A percentile compares a stretch with the other conserved stretches of the same genome.
Evolutionary conservation across 1,140 invertebrate species (phyloP).

Genomic region (Caenorhabditis remanei): DNA sequence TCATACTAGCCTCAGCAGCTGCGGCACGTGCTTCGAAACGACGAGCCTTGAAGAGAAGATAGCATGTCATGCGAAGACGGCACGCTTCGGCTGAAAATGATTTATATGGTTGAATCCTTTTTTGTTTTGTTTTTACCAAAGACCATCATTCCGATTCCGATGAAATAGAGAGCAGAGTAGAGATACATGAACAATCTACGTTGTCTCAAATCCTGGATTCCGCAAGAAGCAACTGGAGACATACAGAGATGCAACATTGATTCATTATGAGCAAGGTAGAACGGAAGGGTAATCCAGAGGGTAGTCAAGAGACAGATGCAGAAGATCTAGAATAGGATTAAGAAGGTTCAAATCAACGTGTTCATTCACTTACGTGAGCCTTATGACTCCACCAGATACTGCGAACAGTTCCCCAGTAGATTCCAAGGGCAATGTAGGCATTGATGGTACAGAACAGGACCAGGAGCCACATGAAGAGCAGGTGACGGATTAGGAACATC

Average conservation of each 20-base stretch:
- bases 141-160: conserved; percentile 23
- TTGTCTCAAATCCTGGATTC: conserved; percentile 1
- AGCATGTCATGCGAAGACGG: not conserved
- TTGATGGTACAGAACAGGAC: not conserved
- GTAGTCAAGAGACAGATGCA: not conserved
- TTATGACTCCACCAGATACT: conserved; percentile 4
- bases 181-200: not conserved
- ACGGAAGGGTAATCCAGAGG: conserved; percentile 11
- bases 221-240: not conserved
- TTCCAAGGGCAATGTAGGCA: conserved; percentile 3
- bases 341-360: not conserved
- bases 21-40: not conserved
- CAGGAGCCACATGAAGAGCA: not conserved
- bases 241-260: conserved; percentile 13
- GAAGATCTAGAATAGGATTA: not conserved
- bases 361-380: not conserved
- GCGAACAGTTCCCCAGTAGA: conserved; percentile 1
- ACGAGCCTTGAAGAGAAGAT: not conserved
- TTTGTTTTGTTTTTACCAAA: not conserved
- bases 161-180: not conserved
- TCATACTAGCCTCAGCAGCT: not conserved
- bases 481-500: conserved; percentile 12
- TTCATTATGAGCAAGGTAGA: not conserved
- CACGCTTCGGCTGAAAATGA: not conserved
- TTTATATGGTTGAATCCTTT: no score